Evolutionary conservation across 2,797 vertebrate genomes (phyloP), one percentile per base, ranked within the genome.

Genomic region (Gallinago stenura): DNA sequence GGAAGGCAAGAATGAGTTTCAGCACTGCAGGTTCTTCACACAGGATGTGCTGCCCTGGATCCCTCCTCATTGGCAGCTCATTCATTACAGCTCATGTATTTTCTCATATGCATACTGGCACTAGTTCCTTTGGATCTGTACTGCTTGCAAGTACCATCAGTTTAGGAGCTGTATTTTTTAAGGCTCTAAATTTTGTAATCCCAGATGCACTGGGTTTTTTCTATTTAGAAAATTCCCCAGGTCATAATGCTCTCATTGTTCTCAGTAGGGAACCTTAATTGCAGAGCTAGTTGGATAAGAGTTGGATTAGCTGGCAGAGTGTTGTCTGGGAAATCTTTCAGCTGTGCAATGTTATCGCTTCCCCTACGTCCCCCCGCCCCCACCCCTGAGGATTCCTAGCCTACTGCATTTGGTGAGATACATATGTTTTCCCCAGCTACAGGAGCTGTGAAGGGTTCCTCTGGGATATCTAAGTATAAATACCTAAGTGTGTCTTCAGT

Each of bases 401-500:
- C 60, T 88, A n/a, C 91, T 80, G 93, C 90, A 68, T 95, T 96
- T 95, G 93, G 91, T 94, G 94, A 95, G 85, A 94, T 95, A 93
- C 96, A 94, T 97, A 93, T 96, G 91, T 97, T 97, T 97, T 84
- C 91, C 89, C 79, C 91, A 95, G 83, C 77, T 94, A 92, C 90
- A 79, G 79, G 96, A 94, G 58, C 94, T 96, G 95, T 94, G 95
- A 96, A 96, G 95, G 89, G 88, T 94, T 96, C 95, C 96, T 96
- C 93, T 95, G 94, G 94, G 93, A 95, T 96, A 79, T 88, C 94
- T 87, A 88, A 97, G 93, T 97, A 96, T 95, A 96, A 95, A 96
- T 95, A 93, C 81, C 85, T 92, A 95, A 96, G 62, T 60, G 79
- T 97, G 91, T 95, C 93, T 96, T 96, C 96, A 92, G 96, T 95